These are phyloP conservation scores for Lamellibrachia columna DNA, from an alignment of 2,888 invertebrate species.

Conservation along the genomic window DNA sequence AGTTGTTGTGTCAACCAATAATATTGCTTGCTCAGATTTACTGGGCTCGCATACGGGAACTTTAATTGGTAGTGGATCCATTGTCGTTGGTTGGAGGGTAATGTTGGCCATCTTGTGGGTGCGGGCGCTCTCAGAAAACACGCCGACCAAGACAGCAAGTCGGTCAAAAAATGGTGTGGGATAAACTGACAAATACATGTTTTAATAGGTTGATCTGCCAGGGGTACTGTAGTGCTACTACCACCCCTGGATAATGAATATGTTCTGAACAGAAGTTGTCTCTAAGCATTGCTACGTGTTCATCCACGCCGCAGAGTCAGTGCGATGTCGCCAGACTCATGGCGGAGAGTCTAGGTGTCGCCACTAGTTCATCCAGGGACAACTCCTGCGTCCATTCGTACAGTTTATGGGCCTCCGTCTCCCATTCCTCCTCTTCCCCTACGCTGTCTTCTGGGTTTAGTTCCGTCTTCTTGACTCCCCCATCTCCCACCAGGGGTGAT, in stretches of 20 bases:
- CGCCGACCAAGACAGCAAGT: no score
- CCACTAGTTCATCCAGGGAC: constrained; percentile 56
- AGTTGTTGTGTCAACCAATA: no score
- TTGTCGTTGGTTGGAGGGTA: no score
- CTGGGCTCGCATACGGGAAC: no score
- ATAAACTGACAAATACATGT: no score
- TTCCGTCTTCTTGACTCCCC: neutral
- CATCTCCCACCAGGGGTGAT: neutral
- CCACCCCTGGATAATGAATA: neutral
- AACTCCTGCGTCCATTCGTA: constrained; percentile 65
- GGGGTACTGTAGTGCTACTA: neutral
- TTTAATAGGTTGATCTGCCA: neutral
- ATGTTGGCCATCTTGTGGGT: no score
- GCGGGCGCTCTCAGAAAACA: no score
- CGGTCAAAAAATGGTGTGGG: no score
- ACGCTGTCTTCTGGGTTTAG: neutral
- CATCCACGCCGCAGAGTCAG: neutral
- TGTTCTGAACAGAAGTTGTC: neutral
- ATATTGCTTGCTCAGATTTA: no score
- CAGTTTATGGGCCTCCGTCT: constrained; percentile 62
- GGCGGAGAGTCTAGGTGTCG: constrained; percentile 49
- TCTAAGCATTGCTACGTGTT: neutral
- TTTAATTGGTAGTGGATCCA: no score
- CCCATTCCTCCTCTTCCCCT: constrained; percentile 41
- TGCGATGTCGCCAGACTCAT: neutral